phyloP scores from a whole-genome alignment of 2,113 vertebrate genomes.

The Petroica traversi region DNA sequence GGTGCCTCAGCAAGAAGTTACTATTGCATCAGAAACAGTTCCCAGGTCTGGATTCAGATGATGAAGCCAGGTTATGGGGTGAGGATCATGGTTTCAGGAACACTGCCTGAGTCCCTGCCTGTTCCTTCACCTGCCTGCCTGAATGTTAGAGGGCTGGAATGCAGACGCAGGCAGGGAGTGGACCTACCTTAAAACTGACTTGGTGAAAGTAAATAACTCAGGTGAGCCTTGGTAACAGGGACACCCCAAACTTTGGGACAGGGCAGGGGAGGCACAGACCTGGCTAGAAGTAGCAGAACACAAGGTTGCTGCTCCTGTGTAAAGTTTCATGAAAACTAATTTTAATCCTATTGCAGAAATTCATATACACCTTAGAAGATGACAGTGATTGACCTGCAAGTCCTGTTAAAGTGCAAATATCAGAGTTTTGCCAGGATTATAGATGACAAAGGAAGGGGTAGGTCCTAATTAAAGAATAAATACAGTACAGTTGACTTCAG shows the following conservation, averaged over 20 bases:
- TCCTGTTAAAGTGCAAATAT: background rate
- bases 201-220: background rate
- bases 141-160: background rate
- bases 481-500: background rate
- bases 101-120: rapidly evolving
- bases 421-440: background rate
- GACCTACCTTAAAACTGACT: background rate
- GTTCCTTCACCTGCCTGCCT: background rate
- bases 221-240: background rate
- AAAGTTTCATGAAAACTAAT: background rate
- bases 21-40: background rate
- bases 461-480: background rate
- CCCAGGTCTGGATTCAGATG: background rate
- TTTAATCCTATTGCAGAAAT: background rate
- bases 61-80: background rate
- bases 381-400: background rate
- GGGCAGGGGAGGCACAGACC: background rate
- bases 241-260: too few relatives aligned
- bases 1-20: background rate
- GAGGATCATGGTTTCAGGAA: rapidly evolving
- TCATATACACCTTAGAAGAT: background rate
- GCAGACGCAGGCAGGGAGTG: background rate
- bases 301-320: background rate
- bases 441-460: background rate
- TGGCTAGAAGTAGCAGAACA: background rate